These are phyloP conservation scores for Tryphoninae sp. DNA, from an alignment of 2,888 invertebrate genomes.

Conservation along the genomic window DNA sequence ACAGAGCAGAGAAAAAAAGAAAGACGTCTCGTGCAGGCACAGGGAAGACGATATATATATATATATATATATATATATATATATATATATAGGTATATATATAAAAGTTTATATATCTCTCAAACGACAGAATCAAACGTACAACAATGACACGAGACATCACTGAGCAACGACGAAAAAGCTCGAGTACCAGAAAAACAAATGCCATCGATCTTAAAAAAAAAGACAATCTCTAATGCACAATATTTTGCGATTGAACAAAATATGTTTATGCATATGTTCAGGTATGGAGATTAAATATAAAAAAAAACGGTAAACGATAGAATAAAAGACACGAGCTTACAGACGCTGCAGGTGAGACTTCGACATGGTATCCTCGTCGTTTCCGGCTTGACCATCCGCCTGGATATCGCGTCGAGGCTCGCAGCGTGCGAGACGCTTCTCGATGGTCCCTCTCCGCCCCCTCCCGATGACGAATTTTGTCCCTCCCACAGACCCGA, in stretches of 20 bases:
- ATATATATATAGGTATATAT: neutral
- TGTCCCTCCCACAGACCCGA: conserved; percentile 79
- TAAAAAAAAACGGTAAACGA: neutral
- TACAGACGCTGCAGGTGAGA: conserved; percentile 84
- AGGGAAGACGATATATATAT: conserved; percentile 29
- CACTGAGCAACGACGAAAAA: conserved; percentile 53
- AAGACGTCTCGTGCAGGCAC: conserved; percentile 59
- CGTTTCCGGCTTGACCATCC: conserved; percentile 77
- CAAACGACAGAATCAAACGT: conserved; percentile 19
- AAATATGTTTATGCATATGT: conserved; percentile 14
- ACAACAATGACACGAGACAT: conserved; percentile 52
- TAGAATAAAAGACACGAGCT: conserved; percentile 74
- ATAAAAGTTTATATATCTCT: neutral
- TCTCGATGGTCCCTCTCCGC: conserved; percentile 77
- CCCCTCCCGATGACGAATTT: conserved; percentile 76
- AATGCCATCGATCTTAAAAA: conserved; percentile 53
- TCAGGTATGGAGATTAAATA: neutral
- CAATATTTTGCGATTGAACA: neutral
- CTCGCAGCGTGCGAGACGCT: conserved; percentile 84
- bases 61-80: conserved; percentile 11
- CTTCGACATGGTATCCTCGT: conserved; percentile 81
- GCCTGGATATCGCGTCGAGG: conserved; percentile 84
- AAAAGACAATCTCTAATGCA: conserved; percentile 43
- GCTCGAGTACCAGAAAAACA: conserved; percentile 52
- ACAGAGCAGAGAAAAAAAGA: conserved; percentile 43